A percentile compares a stretch with the other conserved stretches of the same genome.
phyloP scores from a whole-genome alignment of 2,113 vertebrate genomes.

The Nyctereutes procyonoides region DNA sequence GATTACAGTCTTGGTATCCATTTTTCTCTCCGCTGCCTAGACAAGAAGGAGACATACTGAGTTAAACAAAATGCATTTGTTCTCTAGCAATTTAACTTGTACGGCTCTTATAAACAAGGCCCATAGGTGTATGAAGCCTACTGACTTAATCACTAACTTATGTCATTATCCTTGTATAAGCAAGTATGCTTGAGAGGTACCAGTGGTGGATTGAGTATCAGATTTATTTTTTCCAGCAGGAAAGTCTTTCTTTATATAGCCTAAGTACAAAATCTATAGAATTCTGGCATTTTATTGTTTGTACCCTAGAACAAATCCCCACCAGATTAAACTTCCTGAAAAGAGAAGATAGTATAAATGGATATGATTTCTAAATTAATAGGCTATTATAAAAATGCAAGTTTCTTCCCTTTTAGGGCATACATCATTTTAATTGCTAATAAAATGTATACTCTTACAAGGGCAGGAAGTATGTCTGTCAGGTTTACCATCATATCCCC shows the following conservation, averaged over 20 bases:
- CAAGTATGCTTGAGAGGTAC: conserved; percentile 80
- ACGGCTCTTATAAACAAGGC: conserved; percentile 85
- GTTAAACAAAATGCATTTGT: conserved; percentile 88
- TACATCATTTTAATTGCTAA: not conserved
- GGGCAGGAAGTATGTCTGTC: not conserved
- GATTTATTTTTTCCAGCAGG: not conserved
- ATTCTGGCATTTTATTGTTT: not conserved
- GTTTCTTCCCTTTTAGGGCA: not conserved
- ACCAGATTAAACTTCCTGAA: not conserved
- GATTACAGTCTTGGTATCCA: conserved; percentile 91
- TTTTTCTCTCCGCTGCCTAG: conserved; percentile 88
- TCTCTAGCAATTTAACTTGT: conserved; percentile 85
- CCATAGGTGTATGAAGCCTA: conserved; percentile 84
- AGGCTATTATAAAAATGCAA: not conserved
- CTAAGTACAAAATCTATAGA: not conserved
- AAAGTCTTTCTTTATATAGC: conserved; percentile 43
- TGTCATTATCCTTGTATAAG: conserved; percentile 80
- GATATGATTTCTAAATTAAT: not conserved
- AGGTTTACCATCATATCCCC: not conserved
- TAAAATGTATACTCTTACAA: not conserved
- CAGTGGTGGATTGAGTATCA: conserved; percentile 47
- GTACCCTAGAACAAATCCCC: not conserved
- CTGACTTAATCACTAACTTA: conserved; percentile 85
- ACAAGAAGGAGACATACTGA: conserved; percentile 93
- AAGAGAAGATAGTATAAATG: not conserved